A percentile compares a stretch with the other conserved stretches of the same genome.
These are phyloP conservation scores for Lacanobia oleracea DNA, from an alignment of 2,888 invertebrate genomes.

Conservation along the genomic window DNA sequence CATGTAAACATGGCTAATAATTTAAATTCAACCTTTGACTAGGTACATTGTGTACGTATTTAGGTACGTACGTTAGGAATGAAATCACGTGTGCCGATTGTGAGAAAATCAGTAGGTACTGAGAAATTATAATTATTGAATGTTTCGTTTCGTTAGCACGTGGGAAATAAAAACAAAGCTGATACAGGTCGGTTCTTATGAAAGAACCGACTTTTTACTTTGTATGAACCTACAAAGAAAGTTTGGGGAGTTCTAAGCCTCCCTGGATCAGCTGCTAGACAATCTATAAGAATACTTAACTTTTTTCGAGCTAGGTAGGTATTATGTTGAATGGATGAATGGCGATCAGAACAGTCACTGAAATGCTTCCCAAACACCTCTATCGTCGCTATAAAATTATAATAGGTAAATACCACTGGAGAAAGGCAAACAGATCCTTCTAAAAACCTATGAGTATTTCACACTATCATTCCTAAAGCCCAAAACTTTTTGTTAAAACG, in stretches of 20 bases:
- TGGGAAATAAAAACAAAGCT: background rate
- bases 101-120: too few species aligned
- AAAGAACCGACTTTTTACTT: too few species aligned
- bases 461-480: too few species aligned
- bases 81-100: background rate
- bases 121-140: too few species aligned
- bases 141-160: slow-evolving; percentile 1
- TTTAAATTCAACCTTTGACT: slow-evolving; percentile 43
- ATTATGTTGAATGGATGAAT: too few species aligned
- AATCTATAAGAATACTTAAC: background rate
- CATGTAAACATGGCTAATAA: slow-evolving; percentile 41
- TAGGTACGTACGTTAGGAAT: slow-evolving; percentile 2
- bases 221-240: too few species aligned
- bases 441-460: too few species aligned
- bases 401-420: too few species aligned
- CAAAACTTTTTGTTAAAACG: too few species aligned
- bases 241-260: background rate
- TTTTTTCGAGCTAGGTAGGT: background rate
- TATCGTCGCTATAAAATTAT: background rate
- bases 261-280: background rate
- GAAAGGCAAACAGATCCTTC: too few species aligned
- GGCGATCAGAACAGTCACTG: too few species aligned
- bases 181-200: background rate
- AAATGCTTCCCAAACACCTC: background rate
- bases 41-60: slow-evolving; percentile 21